A percentile compares a stretch with the other conserved stretches of the same genome.
Conservation (phyloP, 2,113 vertebrate genomes). For the Gambusia holbrooki region DNA sequence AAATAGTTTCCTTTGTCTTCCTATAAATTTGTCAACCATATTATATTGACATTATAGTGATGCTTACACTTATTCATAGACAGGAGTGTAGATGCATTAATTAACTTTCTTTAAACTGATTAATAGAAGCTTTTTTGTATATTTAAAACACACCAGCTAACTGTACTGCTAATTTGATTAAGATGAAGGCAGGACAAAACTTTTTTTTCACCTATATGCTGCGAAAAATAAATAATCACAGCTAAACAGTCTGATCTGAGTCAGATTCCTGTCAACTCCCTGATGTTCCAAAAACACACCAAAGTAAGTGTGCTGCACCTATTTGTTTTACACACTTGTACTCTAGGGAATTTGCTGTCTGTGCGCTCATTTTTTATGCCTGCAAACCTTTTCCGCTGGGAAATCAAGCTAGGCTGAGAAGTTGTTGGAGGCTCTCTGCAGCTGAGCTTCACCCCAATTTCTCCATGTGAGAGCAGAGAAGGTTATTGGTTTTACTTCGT, state of each 20-base stretch:
- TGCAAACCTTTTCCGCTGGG: constrained; percentile 33
- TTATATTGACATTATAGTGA: neutral
- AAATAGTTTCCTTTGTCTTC: neutral
- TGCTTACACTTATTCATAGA: neutral
- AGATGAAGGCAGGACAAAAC: neutral
- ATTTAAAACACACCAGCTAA: neutral
- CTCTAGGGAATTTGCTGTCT: constrained; percentile 37
- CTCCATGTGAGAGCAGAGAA: neutral
- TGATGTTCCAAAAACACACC: neutral
- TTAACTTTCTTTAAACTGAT: too few species aligned
- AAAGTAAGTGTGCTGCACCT: neutral
- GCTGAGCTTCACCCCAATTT: constrained; percentile 10
- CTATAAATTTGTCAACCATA: neutral
- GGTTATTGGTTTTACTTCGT: constrained; percentile 6
- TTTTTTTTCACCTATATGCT: neutral
- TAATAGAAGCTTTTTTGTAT: too few species aligned
- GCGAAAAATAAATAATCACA: neutral
- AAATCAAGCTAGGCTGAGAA: constrained; percentile 48
- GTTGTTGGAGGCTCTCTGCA: constrained; percentile 5
- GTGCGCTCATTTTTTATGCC: constrained; percentile 30
- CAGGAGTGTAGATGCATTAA: neutral
- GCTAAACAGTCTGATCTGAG: neutral
- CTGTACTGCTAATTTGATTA: neutral
- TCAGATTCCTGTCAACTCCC: neutral
- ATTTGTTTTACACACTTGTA: constrained; percentile 4